phyloP scores from a whole-genome alignment of 2,888 invertebrate genomes.

The Penaeus monodon region DNA sequence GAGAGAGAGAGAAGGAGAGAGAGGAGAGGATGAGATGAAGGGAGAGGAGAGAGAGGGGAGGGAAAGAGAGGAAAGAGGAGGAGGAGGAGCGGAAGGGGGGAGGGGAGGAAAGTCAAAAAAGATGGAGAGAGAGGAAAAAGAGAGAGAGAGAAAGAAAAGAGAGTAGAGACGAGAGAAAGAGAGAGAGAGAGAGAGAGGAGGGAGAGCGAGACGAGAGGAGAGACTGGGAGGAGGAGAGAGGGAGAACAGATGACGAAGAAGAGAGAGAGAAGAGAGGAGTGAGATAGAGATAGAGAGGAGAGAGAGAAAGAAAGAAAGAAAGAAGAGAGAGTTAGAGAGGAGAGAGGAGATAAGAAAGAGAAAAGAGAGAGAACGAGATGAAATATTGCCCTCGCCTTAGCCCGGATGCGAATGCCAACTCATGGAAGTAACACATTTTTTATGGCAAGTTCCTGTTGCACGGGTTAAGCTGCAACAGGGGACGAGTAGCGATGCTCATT shows the following conservation, averaged over 20 bases:
- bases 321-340: too few relatives aligned
- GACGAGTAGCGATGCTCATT: not conserved
- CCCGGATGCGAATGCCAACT: not conserved
- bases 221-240: too few relatives aligned
- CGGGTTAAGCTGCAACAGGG: not conserved
- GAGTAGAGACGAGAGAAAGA: not conserved
- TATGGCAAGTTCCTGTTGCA: not conserved
- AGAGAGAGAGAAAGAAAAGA: not conserved
- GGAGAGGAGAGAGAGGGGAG: not conserved
- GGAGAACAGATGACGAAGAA: too few relatives aligned
- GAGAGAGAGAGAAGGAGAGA: not conserved
- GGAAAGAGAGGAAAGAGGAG: not conserved
- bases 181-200: too few relatives aligned
- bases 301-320: too few relatives aligned
- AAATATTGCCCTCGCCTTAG: too few relatives aligned
- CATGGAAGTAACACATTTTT: not conserved
- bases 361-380: constrained; percentile 6
- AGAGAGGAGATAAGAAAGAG: not conserved
- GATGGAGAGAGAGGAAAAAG: too few relatives aligned
- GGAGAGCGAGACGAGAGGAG: not conserved
- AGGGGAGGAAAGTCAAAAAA: too few relatives aligned
- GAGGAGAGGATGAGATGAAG: not conserved
- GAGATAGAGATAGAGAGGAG: not conserved
- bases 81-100: too few relatives aligned
- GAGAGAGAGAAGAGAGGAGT: too few relatives aligned